Evolutionary conservation across 2,797 vertebrate genomes (phyloP), one percentile per base, ranked within the genome.

Genomic region (Erithacus rubecula): DNA sequence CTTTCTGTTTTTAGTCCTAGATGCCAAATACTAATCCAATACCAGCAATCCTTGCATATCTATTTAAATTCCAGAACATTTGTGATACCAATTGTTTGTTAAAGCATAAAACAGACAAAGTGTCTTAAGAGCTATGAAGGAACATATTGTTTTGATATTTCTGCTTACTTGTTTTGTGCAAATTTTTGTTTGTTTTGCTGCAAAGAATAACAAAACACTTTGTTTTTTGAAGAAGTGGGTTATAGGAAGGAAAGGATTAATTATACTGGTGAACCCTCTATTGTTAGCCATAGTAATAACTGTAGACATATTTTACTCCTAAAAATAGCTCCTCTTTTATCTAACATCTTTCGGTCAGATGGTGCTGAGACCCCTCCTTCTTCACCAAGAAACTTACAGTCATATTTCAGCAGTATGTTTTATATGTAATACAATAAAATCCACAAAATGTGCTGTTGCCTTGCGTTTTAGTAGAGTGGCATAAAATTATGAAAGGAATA

Each of bases 281-380:
- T 89, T 95, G 80, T 85, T 90, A 85, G 71, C 76, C 62, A 75
- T 46, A 80, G 53, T 80, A 83, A 51, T 83, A 92, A 89, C 60
- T 51, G 29, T 52, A 92, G 87, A 37, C 65, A 92, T 89, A 87
- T 83, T 95, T 93, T 87, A 51, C 23, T 95, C 34, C 90, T 93
- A 96, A 92, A 95, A 95, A 96, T 95, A 95, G 91, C n/a, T 91
- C 11, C 53, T 87, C 94, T 96, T 96, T 95, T 77, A 96, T 96
- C 92, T 91, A 83, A 92, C 93, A 95, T 95, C 95, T 95, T 96
- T 93, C n/a, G 75, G 65, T 96, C 95, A 96, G 93, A 96, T 95
- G 93, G 75, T 89, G 82, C 78, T 77, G 60, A 75, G 65, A 69
- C 78, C 29, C 30, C 68, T 72, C 44, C 82, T 87, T 79, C 68